Percentiles rank a stretch among this genome's conserved stretches.
phyloP scores from a whole-genome alignment of 64 coral and sea anemone genomes.

The Montipora efflorescens region DNA sequence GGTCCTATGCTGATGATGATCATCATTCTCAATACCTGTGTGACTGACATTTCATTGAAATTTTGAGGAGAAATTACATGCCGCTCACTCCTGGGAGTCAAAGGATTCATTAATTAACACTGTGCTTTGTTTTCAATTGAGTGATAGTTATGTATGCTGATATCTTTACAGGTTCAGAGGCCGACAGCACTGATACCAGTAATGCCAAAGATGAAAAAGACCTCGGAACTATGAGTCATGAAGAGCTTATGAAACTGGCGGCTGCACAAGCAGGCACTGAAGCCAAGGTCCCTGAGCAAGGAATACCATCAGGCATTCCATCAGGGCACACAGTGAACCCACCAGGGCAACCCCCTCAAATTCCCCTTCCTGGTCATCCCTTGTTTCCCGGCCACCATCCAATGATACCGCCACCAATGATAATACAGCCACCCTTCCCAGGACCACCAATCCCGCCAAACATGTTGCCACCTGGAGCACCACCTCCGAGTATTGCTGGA shows the following conservation, averaged over 20 bases:
- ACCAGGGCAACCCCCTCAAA: conserved; percentile 38
- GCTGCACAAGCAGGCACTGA: conserved; percentile 70
- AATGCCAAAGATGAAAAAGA: conserved; percentile 69
- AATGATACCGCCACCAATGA: conserved; percentile 86
- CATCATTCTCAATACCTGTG: no score
- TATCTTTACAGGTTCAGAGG: conserved; percentile 42
- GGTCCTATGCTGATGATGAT: no score
- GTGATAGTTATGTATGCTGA: background rate
- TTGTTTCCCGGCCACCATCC: conserved; percentile 72
- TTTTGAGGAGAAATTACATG: no score
- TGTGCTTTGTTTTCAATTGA: no score
- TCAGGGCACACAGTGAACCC: conserved; percentile 8
- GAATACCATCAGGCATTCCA: background rate
- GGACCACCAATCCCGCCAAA: conserved; percentile 73
- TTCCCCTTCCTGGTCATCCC: conserved; percentile 81
- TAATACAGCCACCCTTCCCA: conserved; percentile 86
- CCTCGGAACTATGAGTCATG: conserved; percentile 80
- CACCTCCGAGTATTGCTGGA: conserved; percentile 50
- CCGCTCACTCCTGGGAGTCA: no score
- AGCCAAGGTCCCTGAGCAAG: conserved; percentile 11
- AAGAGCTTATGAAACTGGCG: conserved; percentile 80
- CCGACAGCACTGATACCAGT: conserved; percentile 41
- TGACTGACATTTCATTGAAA: no score
- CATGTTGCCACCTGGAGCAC: conserved; percentile 70
- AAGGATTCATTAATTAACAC: no score